A percentile compares a stretch with the other conserved stretches of the same genome.
phyloP scores from a whole-genome alignment of 2,888 invertebrate genomes.

The Serrognathus titanus region DNA sequence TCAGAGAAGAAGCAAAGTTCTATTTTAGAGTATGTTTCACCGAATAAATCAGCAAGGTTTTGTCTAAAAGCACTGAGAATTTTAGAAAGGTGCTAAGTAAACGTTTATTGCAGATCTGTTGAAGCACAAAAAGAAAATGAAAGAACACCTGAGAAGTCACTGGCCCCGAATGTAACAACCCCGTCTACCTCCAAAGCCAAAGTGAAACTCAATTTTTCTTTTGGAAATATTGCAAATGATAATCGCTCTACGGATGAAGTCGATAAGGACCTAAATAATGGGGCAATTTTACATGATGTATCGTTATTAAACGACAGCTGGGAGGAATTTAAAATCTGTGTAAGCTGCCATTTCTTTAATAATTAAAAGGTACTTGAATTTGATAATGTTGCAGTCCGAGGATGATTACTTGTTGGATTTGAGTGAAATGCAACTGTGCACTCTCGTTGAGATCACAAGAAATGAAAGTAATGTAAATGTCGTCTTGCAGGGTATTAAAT shows the following conservation, averaged over 20 bases:
- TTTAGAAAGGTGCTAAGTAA: background rate
- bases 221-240: constrained; percentile 4
- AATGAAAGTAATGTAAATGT: constrained; percentile 3
- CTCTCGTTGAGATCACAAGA: constrained; percentile 26
- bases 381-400: constrained; percentile 15
- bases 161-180: constrained; percentile 11
- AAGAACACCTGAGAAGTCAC: constrained; percentile 35
- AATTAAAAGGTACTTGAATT: constrained; percentile 18
- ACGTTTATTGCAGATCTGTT: constrained; percentile 24
- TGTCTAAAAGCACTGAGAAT: background rate
- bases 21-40: constrained; percentile 32
- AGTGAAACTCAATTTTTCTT: constrained; percentile 36
- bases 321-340: background rate
- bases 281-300: background rate
- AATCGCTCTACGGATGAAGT: background rate
- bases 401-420: constrained; percentile 36
- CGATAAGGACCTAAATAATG: background rate
- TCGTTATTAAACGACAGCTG: background rate
- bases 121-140: constrained; percentile 36
- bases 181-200: constrained; percentile 29
- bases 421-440: constrained; percentile 43
- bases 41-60: constrained; percentile 28
- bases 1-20: constrained; percentile 29
- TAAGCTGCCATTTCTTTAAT: constrained; percentile 21
- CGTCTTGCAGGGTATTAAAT: constrained; percentile 24